Base-by-base conservation (phyloP, 2,113 vertebrate species). In the Tyrannus savana region DNA sequence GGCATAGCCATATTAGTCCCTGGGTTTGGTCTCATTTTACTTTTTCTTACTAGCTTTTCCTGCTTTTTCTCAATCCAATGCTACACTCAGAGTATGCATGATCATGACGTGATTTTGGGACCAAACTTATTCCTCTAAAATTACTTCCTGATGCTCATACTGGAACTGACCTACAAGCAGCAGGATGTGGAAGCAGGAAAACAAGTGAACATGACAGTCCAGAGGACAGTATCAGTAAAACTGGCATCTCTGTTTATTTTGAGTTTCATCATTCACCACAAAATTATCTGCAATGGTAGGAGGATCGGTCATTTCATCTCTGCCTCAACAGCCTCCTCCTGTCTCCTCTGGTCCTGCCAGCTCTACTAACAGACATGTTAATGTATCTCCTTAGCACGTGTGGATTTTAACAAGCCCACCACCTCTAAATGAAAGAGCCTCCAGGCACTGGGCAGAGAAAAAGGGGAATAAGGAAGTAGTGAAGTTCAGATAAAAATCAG, bases 1-100 rank as follows among this genome's bases (percentile, higher is more conserved):
- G 64, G 64, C 73, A 46, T 58, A 1, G 3, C 21, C 47, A 35
- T 5, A 6, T 59, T 64, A 69, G 30, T 92, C 79, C 67, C 52
- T 0, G 3, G 8, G 44, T 16, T 64, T 53, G 17, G 81, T 49
- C 71, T 50, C 46, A 9, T 72, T 89, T 80, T 46, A 37, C 44
- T 87, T 87, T 74, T 69, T 87, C 76, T 71, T 52, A 28, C 7
- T 39, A 35, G 8, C 14, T 23, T 73, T 83, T 31, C 33, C 21
- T 58, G 30, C 28, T 83, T 79, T 55, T 83, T 59, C 66, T 39
- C 41, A 87, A 84, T 33, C 31, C 30, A 63, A 4, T 8, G 8
- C 35, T 35, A 66, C 0, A 0, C 12, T 72, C 52, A 0, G 0
- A 67, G 12, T 14, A 74, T 3, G 3, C 15, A 28, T 13, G 6